Percentiles rank a stretch among this genome's conserved stretches.
Conservation (phyloP, 1,140 invertebrate species). For the Bombus balteatus region DNA sequence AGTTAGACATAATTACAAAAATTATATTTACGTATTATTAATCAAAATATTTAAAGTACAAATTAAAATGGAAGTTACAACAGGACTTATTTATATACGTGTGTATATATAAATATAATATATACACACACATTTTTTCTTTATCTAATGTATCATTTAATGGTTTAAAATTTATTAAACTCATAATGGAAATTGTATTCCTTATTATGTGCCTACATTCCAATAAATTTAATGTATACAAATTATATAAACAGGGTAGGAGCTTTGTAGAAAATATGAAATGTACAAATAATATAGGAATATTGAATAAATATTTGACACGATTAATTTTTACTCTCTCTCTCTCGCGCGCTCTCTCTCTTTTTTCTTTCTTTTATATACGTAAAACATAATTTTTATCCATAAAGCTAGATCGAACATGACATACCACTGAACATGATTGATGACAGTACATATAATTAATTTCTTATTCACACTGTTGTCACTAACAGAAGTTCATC, state of each 20-base stretch:
- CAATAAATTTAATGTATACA: slow-evolving; percentile 41
- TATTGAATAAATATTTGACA: slow-evolving; percentile 61
- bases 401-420: slow-evolving; percentile 47
- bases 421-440: slow-evolving; percentile 32
- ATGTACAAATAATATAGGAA: slow-evolving; percentile 58
- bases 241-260: slow-evolving; percentile 56
- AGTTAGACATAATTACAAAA: slow-evolving; percentile 15
- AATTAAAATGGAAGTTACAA: slow-evolving; percentile 14
- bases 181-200: slow-evolving; percentile 32
- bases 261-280: slow-evolving; percentile 54
- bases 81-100: background rate
- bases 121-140: background rate
- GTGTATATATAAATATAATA: slow-evolving; percentile 10
- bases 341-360: background rate
- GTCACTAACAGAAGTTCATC: slow-evolving; percentile 25
- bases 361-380: slow-evolving; percentile 32
- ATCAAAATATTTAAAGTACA: slow-evolving; percentile 32
- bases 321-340: slow-evolving; percentile 50
- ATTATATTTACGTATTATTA: slow-evolving; percentile 23
- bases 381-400: slow-evolving; percentile 43
- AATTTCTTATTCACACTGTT: slow-evolving; percentile 35
- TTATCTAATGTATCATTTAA: slow-evolving; percentile 41
- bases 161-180: slow-evolving; percentile 15
- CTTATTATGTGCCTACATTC: slow-evolving; percentile 34
- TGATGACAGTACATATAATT: slow-evolving; percentile 34